A percentile compares a stretch with the other conserved stretches of the same genome.
Conservation (phyloP, 2,113 vertebrate species). For the Neodontobutis hainanensis region DNA sequence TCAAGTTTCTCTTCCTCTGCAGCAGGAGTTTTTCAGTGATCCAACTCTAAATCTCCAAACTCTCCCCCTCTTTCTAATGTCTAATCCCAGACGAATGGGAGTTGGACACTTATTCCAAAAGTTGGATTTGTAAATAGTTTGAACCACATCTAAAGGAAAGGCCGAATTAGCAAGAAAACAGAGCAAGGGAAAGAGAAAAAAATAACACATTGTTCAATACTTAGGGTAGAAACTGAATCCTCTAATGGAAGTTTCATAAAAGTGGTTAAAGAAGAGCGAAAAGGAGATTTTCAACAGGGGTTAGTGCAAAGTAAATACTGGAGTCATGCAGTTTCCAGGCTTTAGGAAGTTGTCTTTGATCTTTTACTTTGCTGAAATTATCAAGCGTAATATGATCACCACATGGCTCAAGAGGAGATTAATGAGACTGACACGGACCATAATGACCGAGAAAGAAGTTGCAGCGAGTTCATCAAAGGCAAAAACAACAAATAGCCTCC, state of each 20-base stretch:
- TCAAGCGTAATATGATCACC: slow-evolving; percentile 28
- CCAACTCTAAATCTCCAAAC: slow-evolving; percentile 37
- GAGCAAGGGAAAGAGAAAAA: slow-evolving; percentile 33
- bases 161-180: slow-evolving; percentile 55
- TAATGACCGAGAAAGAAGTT: neutral
- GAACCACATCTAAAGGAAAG: slow-evolving; percentile 66
- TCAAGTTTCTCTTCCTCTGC: slow-evolving; percentile 66
- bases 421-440: slow-evolving; percentile 13
- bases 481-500: slow-evolving; percentile 13
- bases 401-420: slow-evolving; percentile 8
- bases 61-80: slow-evolving; percentile 50
- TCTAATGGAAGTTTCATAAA: slow-evolving; percentile 35
- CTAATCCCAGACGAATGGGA: slow-evolving; percentile 71
- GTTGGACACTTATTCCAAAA: slow-evolving; percentile 67
- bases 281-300: slow-evolving; percentile 27
- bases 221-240: slow-evolving; percentile 46
- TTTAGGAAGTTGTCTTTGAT: slow-evolving; percentile 19
- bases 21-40: slow-evolving; percentile 39
- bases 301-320: slow-evolving; percentile 37
- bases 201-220: slow-evolving; percentile 47
- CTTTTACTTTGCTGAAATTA: slow-evolving; percentile 21
- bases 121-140: slow-evolving; percentile 71
- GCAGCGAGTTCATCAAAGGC: slow-evolving; percentile 2
- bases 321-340: slow-evolving; percentile 15
- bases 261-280: slow-evolving; percentile 24